Conservation (phyloP, 35 echinoderm and acorn worm species). For the Strongylocentrotus purpuratus region DNA sequence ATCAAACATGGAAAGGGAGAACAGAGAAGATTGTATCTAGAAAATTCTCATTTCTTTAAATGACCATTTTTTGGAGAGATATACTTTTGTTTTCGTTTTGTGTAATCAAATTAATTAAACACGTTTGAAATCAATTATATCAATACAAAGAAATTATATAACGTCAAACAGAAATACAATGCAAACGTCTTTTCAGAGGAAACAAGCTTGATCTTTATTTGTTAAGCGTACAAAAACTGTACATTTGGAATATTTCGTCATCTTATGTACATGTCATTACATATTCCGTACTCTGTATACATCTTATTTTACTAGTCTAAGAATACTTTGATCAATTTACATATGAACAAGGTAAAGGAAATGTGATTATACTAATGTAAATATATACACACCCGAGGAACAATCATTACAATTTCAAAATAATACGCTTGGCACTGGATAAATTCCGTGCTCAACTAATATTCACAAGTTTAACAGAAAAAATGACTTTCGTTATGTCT, state of each 20-base stretch:
- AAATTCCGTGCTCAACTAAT: too few relatives aligned
- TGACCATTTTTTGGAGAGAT: too few relatives aligned
- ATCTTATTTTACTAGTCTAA: not conserved
- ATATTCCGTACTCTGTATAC: not conserved
- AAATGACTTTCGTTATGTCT: too few relatives aligned
- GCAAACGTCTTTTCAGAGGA: not conserved
- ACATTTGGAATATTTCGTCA: conserved; percentile 2
- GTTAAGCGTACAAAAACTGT: conserved; percentile 12
- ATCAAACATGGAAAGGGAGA: too few relatives aligned
- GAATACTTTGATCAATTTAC: not conserved
- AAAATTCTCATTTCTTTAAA: too few relatives aligned
- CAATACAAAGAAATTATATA: too few relatives aligned
- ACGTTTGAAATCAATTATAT: too few relatives aligned
- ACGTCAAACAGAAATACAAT: not conserved
- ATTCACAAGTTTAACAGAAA: too few relatives aligned
- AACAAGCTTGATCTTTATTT: conserved; percentile 19
- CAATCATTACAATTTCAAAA: not conserved
- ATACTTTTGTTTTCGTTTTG: too few relatives aligned
- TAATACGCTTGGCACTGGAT: too few relatives aligned
- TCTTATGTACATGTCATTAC: not conserved
- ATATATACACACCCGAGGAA: not conserved
- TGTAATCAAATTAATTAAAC: too few relatives aligned
- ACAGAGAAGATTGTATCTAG: too few relatives aligned
- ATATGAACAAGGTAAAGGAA: not conserved
- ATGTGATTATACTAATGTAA: not conserved